Conservation (phyloP, 2,113 vertebrate genomes). For the Notothenia coriiceps region DNA sequence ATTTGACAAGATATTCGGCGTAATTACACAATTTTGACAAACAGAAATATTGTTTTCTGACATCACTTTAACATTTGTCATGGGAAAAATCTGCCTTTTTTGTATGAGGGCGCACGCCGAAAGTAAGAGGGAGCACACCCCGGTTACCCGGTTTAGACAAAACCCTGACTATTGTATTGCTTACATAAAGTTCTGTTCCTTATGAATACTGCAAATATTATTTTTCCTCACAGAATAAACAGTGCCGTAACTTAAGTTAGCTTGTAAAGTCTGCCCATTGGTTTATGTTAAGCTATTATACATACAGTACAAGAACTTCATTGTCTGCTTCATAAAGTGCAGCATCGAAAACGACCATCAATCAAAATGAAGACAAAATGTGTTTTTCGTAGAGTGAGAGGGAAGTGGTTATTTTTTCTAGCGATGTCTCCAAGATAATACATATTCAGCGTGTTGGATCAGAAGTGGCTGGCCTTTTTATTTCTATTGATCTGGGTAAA, state of each 20-base stretch:
- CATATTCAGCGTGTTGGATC: conserved; percentile 46
- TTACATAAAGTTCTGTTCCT: no score
- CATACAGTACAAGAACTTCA: neutral
- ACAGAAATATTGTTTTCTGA: no score
- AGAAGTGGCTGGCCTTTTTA: conserved; percentile 51
- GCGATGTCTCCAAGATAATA: conserved; percentile 32
- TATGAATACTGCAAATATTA: no score
- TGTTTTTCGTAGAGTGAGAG: conserved; percentile 18
- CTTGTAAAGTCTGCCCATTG: conserved; percentile 5
- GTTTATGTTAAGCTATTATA: conserved; percentile 17
- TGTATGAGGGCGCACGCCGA: no score
- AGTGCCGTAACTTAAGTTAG: neutral
- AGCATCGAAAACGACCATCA: conserved; percentile 18
- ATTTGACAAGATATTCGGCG: no score
- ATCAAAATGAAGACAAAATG: conserved; percentile 36
- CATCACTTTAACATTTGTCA: no score
- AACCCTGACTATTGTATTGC: no score
- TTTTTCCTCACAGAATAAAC: no score
- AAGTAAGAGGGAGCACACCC: no score
- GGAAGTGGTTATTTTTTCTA: conserved; percentile 18
- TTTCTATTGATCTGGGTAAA: conserved; percentile 59
- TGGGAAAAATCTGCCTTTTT: no score
- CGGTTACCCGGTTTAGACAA: no score
- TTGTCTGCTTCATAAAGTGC: conserved; percentile 7
- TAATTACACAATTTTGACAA: no score